These are phyloP conservation scores for Ophthalmolycus amberensis DNA, from an alignment of 2,113 vertebrate species.

Conservation along the genomic window DNA sequence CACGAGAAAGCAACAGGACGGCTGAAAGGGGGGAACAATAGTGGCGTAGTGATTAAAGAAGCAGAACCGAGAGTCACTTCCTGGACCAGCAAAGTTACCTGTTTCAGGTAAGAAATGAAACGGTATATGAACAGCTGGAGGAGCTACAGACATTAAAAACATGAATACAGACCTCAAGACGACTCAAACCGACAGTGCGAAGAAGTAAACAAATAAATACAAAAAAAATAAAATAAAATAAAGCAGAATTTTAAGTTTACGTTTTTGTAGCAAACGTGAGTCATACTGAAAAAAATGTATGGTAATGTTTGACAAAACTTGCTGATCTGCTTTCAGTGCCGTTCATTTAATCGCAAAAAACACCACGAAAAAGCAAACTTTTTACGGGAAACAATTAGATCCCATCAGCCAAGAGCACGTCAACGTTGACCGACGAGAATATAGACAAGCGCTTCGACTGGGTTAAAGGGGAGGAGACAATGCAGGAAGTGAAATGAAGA, in stretches of 20 bases:
- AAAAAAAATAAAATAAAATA: constrained; percentile 41
- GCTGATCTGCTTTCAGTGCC: constrained; percentile 11
- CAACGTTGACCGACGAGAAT: constrained; percentile 13
- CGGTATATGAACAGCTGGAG: constrained; percentile 14
- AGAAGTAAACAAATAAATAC: constrained; percentile 72
- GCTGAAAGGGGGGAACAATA: background rate
- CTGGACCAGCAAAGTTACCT: background rate
- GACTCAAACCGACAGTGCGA: constrained; percentile 43
- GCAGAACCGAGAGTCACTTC: constrained; percentile 15
- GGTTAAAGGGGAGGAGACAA: constrained; percentile 5
- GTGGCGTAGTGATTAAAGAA: constrained; percentile 29
- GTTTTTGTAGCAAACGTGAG: constrained; percentile 21
- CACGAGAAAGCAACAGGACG: background rate
- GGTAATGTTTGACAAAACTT: background rate
- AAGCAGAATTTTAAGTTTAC: constrained; percentile 33
- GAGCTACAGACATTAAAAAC: constrained; percentile 51
- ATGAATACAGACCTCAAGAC: constrained; percentile 26
- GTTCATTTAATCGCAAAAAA: constrained; percentile 26
- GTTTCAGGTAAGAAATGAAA: constrained; percentile 22
- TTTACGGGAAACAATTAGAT: background rate
- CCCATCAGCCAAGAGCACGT: background rate
- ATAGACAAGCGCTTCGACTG: constrained; percentile 11
- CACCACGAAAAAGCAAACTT: constrained; percentile 1
- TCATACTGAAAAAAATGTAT: background rate
- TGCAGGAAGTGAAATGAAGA: constrained; percentile 20